Base-by-base conservation (phyloP, 2,113 vertebrate species). In the Sphaerodactylus townsendi region DNA sequence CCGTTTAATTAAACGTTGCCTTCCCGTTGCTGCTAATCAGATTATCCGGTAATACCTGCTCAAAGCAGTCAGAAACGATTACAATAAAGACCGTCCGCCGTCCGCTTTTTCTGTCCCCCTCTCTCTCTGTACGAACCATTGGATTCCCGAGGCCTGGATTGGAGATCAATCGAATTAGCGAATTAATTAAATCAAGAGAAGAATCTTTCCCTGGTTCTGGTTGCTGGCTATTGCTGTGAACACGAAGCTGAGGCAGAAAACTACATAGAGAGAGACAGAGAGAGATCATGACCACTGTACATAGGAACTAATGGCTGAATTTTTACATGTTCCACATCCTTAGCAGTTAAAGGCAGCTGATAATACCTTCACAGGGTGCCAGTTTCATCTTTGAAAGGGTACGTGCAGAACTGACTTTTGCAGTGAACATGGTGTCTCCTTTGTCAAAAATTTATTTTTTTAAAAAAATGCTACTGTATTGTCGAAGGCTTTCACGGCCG, bases 1-100 rank as follows among this genome's bases (percentile, higher is more conserved):
- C 66, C 83, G 78, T 72, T 85, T 91, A 92, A 86, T 41, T 85
- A 89, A 88, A 87, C 81, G 85, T 82, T 79, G 90, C 64, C 30
- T 88, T 79, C 46, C 76, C 85, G 65, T 80, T 82, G 83, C 85
- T 85, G 30, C 46, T 87, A 90, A 93, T 91, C 91, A 86, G 91
- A 91, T 93, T 91, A 91, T 69, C 88, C 86, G 62, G 35, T 91
- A 92, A 93, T 87, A 91, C 81, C 83, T 91, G 90, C 89, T 87
- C 88, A 86, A 91, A 94, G 90, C 87, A 84, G 84, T 81, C 87
- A 87, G 79, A 84, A 82, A 56, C 87, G 91, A 93, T 93, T 93
- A 90, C 90, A 91, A 90, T 82, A 89, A 90, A 88, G n/a, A 37
- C 10, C 87, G 68, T 85, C 64, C 64, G 73, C 86, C 86, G 73